A percentile compares a stretch with the other conserved stretches of the same genome.
These are phyloP conservation scores for Teleogryllus occipitalis DNA, from an alignment of 1,140 invertebrate genomes.

Conservation along the genomic window DNA sequence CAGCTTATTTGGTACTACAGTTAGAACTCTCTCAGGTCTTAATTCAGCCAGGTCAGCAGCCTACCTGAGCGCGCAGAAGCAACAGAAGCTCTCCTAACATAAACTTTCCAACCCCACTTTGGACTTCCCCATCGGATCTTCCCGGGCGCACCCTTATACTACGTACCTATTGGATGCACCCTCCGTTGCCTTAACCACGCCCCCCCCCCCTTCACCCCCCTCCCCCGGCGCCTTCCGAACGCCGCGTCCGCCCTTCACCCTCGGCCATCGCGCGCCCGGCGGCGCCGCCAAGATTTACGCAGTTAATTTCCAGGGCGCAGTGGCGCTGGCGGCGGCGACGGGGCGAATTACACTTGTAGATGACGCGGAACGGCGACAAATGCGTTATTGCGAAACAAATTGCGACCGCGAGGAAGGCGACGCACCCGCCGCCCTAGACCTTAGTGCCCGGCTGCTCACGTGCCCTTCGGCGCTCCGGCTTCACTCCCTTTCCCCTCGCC, in stretches of 20 bases:
- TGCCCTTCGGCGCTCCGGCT: no score
- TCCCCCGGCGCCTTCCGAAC: background rate
- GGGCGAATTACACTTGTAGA: background rate
- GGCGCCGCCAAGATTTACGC: background rate
- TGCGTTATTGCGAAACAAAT: background rate
- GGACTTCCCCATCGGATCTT: background rate
- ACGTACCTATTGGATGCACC: background rate
- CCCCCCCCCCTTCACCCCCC: no score
- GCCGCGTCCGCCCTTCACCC: background rate
- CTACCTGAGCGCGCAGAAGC: no score
- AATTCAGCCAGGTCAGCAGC: no score
- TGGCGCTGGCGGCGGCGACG: background rate
- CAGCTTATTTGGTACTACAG: no score
- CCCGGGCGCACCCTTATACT: background rate
- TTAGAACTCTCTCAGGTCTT: no score
- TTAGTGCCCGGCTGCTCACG: no score
- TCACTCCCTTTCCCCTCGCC: no score
- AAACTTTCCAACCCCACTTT: background rate
- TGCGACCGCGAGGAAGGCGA: background rate
- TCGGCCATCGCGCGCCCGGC: background rate
- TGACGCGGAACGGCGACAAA: conserved; percentile 2
- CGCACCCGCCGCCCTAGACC: no score
- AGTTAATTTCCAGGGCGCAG: background rate
- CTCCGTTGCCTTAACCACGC: background rate
- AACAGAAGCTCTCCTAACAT: no score